phyloP scores from a whole-genome alignment of 2,888 invertebrate genomes.

The Spicauda simplicius region DNA sequence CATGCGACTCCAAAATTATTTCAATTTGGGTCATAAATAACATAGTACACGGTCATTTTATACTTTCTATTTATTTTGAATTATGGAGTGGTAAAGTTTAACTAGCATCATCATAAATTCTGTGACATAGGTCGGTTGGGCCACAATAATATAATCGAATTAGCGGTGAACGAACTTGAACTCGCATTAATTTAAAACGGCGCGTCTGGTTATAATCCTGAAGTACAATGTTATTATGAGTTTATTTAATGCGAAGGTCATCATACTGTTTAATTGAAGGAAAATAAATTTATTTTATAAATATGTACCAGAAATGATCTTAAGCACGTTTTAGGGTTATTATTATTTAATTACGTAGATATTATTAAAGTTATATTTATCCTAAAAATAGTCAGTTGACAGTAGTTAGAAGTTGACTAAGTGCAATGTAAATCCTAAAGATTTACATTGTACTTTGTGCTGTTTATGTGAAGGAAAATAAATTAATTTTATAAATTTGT shows the following conservation, averaged over 20 bases:
- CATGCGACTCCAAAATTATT: too few species aligned
- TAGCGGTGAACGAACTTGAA: conserved; percentile 56
- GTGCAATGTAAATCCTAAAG: not conserved
- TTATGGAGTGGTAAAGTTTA: not conserved
- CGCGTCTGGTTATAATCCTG: not conserved
- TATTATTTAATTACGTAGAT: too few species aligned
- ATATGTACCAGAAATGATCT: not conserved
- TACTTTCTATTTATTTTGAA: not conserved
- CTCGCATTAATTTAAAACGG: conserved; percentile 29
- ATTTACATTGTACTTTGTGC: not conserved
- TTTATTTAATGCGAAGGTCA: not conserved
- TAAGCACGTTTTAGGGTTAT: too few species aligned
- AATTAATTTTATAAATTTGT: not conserved
- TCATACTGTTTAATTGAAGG: not conserved
- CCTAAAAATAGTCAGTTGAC: too few species aligned
- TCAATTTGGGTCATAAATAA: too few species aligned
- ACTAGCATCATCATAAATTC: not conserved
- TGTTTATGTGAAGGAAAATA: not conserved
- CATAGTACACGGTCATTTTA: too few species aligned
- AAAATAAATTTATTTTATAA: not conserved
- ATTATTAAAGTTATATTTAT: too few species aligned
- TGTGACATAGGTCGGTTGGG: not conserved
- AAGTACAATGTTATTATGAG: not conserved
- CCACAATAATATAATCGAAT: conserved; percentile 39
- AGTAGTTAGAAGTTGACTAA: too few species aligned